Conservation (phyloP, 2,888 invertebrate genomes). For the Amiota communis region DNA sequence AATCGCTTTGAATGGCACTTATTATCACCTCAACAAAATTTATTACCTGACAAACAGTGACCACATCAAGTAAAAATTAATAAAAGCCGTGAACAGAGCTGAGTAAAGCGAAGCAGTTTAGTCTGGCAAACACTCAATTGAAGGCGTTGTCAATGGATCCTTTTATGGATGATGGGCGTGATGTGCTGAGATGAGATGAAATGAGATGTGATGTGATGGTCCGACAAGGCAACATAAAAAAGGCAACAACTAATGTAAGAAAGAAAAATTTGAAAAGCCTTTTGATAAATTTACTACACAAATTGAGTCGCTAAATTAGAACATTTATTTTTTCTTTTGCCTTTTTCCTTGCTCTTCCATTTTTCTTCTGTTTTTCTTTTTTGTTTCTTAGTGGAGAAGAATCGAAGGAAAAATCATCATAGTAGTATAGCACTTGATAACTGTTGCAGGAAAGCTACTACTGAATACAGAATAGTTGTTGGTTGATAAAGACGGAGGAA, state of each 20-base stretch:
- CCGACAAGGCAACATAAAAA: constrained; percentile 24
- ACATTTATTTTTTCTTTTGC: constrained; percentile 61
- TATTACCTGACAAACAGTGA: constrained; percentile 59
- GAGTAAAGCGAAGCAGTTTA: not conserved
- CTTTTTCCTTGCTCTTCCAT: constrained; percentile 27
- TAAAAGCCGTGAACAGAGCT: constrained; percentile 13
- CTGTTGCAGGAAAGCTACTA: constrained; percentile 49
- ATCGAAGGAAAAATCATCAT: not conserved
- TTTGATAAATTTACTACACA: constrained; percentile 67
- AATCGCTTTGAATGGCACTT: constrained; percentile 67
- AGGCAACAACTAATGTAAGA: constrained; percentile 9
- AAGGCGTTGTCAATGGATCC: too few relatives aligned
- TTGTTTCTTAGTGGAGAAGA: not conserved
- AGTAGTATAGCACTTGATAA: constrained; percentile 42
- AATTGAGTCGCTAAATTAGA: constrained; percentile 67
- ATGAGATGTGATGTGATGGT: constrained; percentile 23
- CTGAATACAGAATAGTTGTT: not conserved
- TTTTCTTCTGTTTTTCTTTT: constrained; percentile 29
- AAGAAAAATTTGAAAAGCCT: constrained; percentile 56
- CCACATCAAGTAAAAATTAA: constrained; percentile 50
- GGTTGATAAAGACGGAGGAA: not conserved
- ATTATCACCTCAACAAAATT: constrained; percentile 62
- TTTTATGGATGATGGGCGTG: constrained; percentile 51
- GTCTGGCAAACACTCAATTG: too few relatives aligned
- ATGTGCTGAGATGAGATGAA: too few relatives aligned